These are phyloP conservation scores for Ypsolopha scabrella DNA, from an alignment of 2,888 invertebrate genomes.

Conservation along the genomic window DNA sequence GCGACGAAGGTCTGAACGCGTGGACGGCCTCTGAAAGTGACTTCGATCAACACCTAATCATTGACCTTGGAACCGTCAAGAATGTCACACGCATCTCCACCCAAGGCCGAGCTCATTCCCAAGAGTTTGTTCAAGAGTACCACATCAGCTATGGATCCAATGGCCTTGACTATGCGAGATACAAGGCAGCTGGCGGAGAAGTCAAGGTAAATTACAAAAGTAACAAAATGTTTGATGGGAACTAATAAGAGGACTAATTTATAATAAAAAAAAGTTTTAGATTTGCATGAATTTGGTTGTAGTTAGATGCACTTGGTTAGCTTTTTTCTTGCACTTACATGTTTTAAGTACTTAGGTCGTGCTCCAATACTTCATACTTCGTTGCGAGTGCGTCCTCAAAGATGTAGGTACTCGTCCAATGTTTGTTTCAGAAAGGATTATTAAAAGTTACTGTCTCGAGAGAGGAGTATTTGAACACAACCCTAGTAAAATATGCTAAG, in stretches of 20 bases:
- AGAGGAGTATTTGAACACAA: too few species aligned
- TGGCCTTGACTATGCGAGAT: constrained; percentile 89
- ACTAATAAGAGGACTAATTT: not conserved
- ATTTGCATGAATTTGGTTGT: not conserved
- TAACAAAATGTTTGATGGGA: not conserved
- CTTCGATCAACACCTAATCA: constrained; percentile 90
- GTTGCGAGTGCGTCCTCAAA: too few species aligned
- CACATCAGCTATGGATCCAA: constrained; percentile 93
- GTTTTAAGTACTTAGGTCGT: too few species aligned
- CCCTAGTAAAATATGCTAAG: too few species aligned
- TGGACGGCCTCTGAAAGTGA: constrained; percentile 94
- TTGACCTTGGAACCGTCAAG: constrained; percentile 89
- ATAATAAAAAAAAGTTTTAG: not conserved
- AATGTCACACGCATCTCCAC: constrained; percentile 91
- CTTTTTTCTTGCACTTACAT: too few species aligned
- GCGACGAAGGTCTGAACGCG: constrained; percentile 82
- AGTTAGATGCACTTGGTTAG: not conserved
- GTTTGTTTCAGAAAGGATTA: too few species aligned
- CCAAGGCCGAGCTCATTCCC: constrained; percentile 90
- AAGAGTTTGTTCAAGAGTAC: constrained; percentile 94
- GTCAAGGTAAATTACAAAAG: constrained; percentile 78
- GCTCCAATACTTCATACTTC: too few species aligned
- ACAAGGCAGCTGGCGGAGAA: constrained; percentile 91
- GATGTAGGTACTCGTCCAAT: too few species aligned
- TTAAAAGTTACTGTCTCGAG: too few species aligned